Percentiles rank a stretch among this genome's conserved stretches.
These are phyloP conservation scores for Agapornis roseicollis DNA, from an alignment of 2,113 vertebrate genomes.

Conservation along the genomic window DNA sequence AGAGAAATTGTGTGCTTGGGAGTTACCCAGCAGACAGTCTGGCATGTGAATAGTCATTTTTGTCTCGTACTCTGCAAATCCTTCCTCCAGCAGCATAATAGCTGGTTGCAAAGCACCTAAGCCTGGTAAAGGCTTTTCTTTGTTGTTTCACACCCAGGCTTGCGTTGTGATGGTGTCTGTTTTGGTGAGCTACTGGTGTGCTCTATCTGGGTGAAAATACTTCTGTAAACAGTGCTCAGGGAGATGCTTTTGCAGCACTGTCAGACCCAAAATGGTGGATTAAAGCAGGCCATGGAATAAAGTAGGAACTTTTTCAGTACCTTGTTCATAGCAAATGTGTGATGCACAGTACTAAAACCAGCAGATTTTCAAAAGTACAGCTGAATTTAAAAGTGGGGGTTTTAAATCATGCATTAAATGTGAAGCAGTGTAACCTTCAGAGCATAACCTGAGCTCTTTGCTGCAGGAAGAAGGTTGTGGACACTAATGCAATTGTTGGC, in stretches of 20 bases:
- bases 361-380: neutral
- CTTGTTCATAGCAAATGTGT: neutral
- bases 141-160: neutral
- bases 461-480: neutral
- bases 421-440: neutral
- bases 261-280: neutral
- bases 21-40: neutral
- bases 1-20: neutral
- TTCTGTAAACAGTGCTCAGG: neutral
- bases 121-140: neutral
- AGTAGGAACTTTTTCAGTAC: neutral
- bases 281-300: neutral
- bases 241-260: neutral
- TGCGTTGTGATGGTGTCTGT: neutral
- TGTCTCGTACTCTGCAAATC: neutral
- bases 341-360: neutral
- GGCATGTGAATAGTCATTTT: neutral
- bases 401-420: neutral
- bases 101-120: neutral
- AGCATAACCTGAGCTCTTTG: neutral
- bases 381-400: accelerated
- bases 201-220: neutral
- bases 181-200: neutral
- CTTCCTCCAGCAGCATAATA: neutral
- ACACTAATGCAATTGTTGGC: neutral